Conservation (phyloP, 2,113 vertebrate species). For the Hipposideros armiger region DNA sequence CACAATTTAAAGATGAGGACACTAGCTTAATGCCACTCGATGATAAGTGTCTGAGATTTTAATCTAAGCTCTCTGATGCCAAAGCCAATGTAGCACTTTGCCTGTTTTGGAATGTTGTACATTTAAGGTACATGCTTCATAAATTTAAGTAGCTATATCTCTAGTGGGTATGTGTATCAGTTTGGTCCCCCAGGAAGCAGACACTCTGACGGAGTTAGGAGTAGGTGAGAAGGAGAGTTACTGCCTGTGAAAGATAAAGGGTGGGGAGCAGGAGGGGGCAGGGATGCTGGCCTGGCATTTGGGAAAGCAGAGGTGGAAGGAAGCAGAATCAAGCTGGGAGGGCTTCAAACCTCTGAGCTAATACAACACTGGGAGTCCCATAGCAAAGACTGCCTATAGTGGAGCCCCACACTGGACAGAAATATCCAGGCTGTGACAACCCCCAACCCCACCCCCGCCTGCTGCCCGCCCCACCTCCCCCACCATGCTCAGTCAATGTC, state of each 20-base stretch:
- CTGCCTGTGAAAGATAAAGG: background rate
- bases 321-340: background rate
- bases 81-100: background rate
- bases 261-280: too few species aligned
- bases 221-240: background rate
- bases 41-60: slow-evolving; percentile 9
- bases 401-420: background rate
- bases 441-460: too few species aligned
- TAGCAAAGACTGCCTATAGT: background rate
- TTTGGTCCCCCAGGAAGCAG: background rate
- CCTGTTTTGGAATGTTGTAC: background rate
- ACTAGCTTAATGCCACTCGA: background rate
- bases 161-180: background rate
- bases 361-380: background rate
- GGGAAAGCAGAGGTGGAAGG: background rate
- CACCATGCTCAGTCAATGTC: background rate
- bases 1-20: background rate
- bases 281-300: background rate
- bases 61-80: background rate
- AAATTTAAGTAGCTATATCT: background rate
- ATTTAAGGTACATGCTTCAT: background rate
- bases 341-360: background rate
- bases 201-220: background rate
- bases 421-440: background rate
- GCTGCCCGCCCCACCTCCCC: too few species aligned